These are phyloP conservation scores for Bombus impatiens DNA, from an alignment of 1,140 invertebrate genomes.

Conservation along the genomic window DNA sequence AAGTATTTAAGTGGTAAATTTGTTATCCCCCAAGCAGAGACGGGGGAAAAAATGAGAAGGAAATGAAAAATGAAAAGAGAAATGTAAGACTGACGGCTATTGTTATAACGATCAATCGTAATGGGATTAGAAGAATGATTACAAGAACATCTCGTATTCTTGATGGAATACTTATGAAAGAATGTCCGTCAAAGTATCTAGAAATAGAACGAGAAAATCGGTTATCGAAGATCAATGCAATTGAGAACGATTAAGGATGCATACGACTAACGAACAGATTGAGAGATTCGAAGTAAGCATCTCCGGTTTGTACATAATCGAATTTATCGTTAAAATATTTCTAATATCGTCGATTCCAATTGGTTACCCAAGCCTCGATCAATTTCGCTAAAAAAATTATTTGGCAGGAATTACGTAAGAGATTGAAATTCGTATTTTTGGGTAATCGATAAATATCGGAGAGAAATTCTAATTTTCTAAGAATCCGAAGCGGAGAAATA, in stretches of 20 bases:
- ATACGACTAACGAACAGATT: not conserved
- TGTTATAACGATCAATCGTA: not conserved
- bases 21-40: not conserved
- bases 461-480: not conserved
- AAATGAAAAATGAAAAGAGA: not conserved
- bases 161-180: conserved; percentile 9
- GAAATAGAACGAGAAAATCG: conserved; percentile 30
- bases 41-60: not conserved
- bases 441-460: not conserved
- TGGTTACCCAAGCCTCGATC: too few relatives aligned
- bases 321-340: not conserved
- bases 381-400: not conserved
- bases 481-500: not conserved
- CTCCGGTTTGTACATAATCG: not conserved
- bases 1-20: not conserved
- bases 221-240: conserved; percentile 2
- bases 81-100: not conserved
- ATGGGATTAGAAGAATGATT: not conserved
- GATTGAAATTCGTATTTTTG: too few relatives aligned
- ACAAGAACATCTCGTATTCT: not conserved
- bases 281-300: not conserved
- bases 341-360: not conserved
- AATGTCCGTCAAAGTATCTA: not conserved
- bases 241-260: not conserved
- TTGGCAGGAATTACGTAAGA: too few relatives aligned